Conservation (phyloP, 2,888 invertebrate species). For the Cerceris rybyensis region DNA sequence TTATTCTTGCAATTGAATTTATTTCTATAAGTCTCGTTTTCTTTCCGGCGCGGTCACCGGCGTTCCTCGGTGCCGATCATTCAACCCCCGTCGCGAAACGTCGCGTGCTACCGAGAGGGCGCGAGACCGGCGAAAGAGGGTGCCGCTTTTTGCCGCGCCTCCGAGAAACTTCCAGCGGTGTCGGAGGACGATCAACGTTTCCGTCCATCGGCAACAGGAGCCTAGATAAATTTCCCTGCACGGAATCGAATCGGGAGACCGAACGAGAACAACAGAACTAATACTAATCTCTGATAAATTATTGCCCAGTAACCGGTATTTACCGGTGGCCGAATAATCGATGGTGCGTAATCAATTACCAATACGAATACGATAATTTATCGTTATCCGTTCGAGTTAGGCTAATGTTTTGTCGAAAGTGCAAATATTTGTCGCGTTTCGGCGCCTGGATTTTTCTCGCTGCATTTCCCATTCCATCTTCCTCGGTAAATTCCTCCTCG, state of each 20-base stretch:
- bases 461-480: no score
- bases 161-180: background rate
- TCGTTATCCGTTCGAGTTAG: constrained; percentile 40
- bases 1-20: constrained; percentile 77
- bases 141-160: constrained; percentile 15
- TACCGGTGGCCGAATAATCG: constrained; percentile 54
- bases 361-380: constrained; percentile 58
- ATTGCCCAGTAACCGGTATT: constrained; percentile 54
- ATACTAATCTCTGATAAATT: constrained; percentile 64
- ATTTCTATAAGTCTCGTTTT: constrained; percentile 70
- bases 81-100: constrained; percentile 58
- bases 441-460: constrained; percentile 12
- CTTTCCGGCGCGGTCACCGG: constrained; percentile 44
- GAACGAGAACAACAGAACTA: constrained; percentile 50
- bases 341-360: constrained; percentile 63
- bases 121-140: constrained; percentile 2
- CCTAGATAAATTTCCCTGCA: constrained; percentile 20
- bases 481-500: no score
- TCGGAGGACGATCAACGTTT: constrained; percentile 4
- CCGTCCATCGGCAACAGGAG: constrained; percentile 19
- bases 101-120: constrained; percentile 43
- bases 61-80: constrained; percentile 55
- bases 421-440: constrained; percentile 30
- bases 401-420: constrained; percentile 41
- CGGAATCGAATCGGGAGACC: constrained; percentile 14